phyloP scores from a whole-genome alignment of 2,797 vertebrate genomes.

The Darevskia mixta region DNA sequence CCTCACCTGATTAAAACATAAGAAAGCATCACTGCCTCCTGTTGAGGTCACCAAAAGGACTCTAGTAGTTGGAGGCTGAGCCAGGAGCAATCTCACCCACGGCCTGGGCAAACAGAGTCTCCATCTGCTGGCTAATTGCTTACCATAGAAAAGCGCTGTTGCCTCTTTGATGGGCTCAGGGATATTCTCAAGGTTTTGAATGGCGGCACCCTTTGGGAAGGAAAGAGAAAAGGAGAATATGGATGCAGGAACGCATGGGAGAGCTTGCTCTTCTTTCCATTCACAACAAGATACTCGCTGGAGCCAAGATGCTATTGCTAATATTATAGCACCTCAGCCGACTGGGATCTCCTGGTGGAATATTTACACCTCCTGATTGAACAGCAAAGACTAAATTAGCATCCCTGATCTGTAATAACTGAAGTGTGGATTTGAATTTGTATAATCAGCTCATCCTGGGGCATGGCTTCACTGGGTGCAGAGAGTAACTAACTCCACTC shows the following conservation, averaged over 20 bases:
- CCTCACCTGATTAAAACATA: not conserved
- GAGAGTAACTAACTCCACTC: not conserved
- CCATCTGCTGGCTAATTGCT: slow-evolving; percentile 9
- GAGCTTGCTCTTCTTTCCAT: not conserved
- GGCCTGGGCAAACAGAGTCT: not conserved
- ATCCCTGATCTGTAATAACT: not conserved
- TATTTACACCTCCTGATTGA: not conserved
- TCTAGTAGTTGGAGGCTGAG: not conserved
- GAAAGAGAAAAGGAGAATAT: not conserved
- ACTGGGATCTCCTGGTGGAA: not conserved
- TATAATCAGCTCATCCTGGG: not conserved
- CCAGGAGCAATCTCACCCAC: no score
- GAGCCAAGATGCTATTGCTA: not conserved
- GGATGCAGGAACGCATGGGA: not conserved
- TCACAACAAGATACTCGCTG: not conserved
- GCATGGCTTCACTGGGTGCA: not conserved
- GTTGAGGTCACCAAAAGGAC: not conserved
- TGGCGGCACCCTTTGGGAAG: slow-evolving; percentile 79
- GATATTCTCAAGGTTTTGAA: slow-evolving; percentile 84
- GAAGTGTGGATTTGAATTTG: not conserved
- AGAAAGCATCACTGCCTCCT: no score
- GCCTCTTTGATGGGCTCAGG: slow-evolving; percentile 96
- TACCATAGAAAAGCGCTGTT: slow-evolving; percentile 89
- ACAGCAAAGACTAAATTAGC: not conserved
- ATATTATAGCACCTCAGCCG: not conserved